Percentiles rank a stretch among this genome's conserved stretches.
These are phyloP conservation scores for Oryzias javanicus DNA, from an alignment of 2,113 vertebrate genomes.

Conservation along the genomic window DNA sequence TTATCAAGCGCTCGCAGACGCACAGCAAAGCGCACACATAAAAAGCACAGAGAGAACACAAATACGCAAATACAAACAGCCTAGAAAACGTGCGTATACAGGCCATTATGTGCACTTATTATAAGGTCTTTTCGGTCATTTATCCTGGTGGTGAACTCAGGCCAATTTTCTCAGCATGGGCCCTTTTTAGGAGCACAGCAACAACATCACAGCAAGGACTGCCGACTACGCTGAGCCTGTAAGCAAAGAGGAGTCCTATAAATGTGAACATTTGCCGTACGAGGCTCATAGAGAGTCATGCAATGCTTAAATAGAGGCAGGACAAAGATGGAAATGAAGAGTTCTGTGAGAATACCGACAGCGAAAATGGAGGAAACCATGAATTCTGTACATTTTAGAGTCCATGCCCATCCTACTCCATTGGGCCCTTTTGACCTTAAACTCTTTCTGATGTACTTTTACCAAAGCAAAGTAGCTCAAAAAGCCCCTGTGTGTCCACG, in stretches of 20 bases:
- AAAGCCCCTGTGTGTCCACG: slow-evolving; percentile 6
- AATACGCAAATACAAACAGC: slow-evolving; percentile 44
- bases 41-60: slow-evolving; percentile 39
- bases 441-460: slow-evolving; percentile 44
- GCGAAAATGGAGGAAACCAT: slow-evolving; percentile 28
- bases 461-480: slow-evolving; percentile 17
- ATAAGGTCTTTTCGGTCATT: slow-evolving; percentile 65
- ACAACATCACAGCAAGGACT: slow-evolving; percentile 44
- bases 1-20: slow-evolving; percentile 68
- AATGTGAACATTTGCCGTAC: slow-evolving; percentile 24
- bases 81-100: slow-evolving; percentile 20
- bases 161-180: slow-evolving; percentile 66
- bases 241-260: slow-evolving; percentile 18
- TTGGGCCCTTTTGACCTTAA: slow-evolving; percentile 53
- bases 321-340: slow-evolving; percentile 26
- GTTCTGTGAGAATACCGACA: slow-evolving; percentile 5
- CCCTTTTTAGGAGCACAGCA: slow-evolving; percentile 53
- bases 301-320: slow-evolving; percentile 24
- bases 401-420: slow-evolving; percentile 15
- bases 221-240: slow-evolving; percentile 11
- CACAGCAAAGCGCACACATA: slow-evolving; percentile 53
- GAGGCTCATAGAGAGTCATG: slow-evolving; percentile 5
- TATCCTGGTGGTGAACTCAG: slow-evolving; percentile 54
- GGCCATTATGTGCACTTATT: slow-evolving; percentile 63
- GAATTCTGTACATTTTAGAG: slow-evolving; percentile 32